phyloP scores from a whole-genome alignment of 1,140 invertebrate species.

The Platyura marginata region DNA sequence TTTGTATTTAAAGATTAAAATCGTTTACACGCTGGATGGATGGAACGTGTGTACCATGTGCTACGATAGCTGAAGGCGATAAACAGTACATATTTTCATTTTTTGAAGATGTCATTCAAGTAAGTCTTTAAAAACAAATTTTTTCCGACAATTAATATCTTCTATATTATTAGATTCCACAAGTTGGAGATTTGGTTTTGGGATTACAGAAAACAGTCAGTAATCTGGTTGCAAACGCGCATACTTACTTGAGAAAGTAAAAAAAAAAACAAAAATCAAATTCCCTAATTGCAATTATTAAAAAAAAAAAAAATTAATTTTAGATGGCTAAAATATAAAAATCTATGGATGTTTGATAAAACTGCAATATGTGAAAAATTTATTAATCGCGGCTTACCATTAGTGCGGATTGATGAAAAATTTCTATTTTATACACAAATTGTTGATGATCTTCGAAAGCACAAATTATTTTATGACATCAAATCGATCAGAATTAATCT shows the following conservation, averaged over 20 bases:
- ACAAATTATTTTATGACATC: conserved; percentile 37
- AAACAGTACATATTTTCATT: conserved; percentile 44
- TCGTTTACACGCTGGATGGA: conserved; percentile 67
- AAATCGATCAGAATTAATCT: conserved; percentile 49
- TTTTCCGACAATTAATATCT: too few species aligned
- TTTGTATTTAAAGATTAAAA: too few species aligned
- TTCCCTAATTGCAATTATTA: too few species aligned
- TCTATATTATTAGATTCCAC: not conserved
- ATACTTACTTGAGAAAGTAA: not conserved
- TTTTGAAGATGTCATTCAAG: conserved; percentile 54
- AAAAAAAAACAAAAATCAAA: not conserved
- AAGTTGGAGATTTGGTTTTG: not conserved
- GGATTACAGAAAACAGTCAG: not conserved
- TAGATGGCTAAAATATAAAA: conserved; percentile 57
- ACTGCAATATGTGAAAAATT: conserved; percentile 53
- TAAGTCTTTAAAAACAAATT: conserved; percentile 26
- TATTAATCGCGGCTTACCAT: conserved; percentile 43
- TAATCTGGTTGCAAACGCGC: not conserved
- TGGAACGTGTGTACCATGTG: conserved; percentile 53
- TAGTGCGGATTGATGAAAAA: conserved; percentile 63
- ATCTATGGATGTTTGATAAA: conserved; percentile 70
- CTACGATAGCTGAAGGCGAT: conserved; percentile 27
- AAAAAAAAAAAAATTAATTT: not conserved
- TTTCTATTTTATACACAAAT: conserved; percentile 65
- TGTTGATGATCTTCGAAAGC: conserved; percentile 44